Conservation (phyloP, 2,113 vertebrate species). For the Coryphaenoides rupestris region DNA sequence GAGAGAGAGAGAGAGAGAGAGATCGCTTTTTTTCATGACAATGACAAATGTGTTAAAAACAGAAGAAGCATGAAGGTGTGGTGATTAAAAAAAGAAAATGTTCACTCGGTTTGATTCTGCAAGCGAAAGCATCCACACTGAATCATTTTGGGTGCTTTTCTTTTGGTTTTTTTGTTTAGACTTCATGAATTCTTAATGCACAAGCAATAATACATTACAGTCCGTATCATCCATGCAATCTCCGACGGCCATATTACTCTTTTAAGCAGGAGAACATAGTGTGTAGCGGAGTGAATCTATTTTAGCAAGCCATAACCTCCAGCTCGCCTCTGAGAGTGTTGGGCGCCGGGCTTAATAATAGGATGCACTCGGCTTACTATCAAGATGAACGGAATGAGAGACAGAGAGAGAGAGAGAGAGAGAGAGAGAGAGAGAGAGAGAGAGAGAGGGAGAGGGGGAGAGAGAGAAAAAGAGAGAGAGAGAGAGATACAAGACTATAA, state of each 20-base stretch:
- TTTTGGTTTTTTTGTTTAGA: conserved; percentile 59
- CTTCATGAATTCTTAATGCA: conserved; percentile 70
- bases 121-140: conserved; percentile 47
- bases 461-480: background rate
- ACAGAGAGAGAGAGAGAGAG: background rate
- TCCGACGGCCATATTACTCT: conserved; percentile 54
- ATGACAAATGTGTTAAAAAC: conserved; percentile 62
- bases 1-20: conserved; percentile 13
- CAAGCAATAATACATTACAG: conserved; percentile 57
- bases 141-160: conserved; percentile 48
- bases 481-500: background rate
- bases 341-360: conserved; percentile 34
- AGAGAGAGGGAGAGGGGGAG: no score
- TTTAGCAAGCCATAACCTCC: conserved; percentile 48
- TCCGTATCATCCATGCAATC: conserved; percentile 56
- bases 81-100: conserved; percentile 46
- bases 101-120: conserved; percentile 50
- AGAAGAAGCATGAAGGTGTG: conserved; percentile 49
- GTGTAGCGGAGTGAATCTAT: conserved; percentile 38
- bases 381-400: conserved; percentile 30
- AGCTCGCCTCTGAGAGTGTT: conserved; percentile 48
- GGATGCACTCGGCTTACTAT: conserved; percentile 39
- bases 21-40: conserved; percentile 43
- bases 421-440: background rate
- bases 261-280: conserved; percentile 40